These are phyloP conservation scores for Ctenodactylus gundi DNA, from an alignment of 2,113 vertebrate species.

Conservation along the genomic window DNA sequence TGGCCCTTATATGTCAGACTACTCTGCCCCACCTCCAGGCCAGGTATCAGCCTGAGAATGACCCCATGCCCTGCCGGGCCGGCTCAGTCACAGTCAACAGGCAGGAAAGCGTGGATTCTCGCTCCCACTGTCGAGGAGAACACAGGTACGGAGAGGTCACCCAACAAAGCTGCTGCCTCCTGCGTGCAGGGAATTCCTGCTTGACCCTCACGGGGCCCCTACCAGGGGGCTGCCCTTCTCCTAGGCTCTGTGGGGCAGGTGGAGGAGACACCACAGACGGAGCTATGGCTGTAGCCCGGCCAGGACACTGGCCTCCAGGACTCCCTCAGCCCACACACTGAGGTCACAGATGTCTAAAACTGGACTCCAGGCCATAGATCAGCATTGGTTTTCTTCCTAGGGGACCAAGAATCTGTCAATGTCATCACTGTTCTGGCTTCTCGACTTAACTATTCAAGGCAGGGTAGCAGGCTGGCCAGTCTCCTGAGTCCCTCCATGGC, in stretches of 20 bases:
- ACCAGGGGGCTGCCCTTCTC: not conserved
- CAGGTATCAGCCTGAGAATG: not conserved
- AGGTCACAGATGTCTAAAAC: too few species aligned
- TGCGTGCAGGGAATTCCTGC: not conserved
- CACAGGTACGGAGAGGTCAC: not conserved
- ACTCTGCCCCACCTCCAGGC: not conserved
- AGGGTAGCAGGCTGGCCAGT: not conserved
- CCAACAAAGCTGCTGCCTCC: not conserved
- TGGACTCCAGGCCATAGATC: not conserved
- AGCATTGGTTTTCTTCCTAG: not conserved
- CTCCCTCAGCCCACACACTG: too few species aligned
- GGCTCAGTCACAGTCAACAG: not conserved
- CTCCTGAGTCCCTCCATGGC: not conserved
- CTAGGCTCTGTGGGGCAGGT: not conserved
- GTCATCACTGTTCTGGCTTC: not conserved
- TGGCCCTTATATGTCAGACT: not conserved
- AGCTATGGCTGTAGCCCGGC: not conserved
- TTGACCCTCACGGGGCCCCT: not conserved
- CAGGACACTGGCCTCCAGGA: not conserved
- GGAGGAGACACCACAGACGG: not conserved
- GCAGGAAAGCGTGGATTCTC: too few species aligned
- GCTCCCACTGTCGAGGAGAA: not conserved
- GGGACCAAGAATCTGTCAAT: not conserved
- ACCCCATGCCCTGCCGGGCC: not conserved
- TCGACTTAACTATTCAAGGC: not conserved